A percentile compares a stretch with the other conserved stretches of the same genome.
These are phyloP conservation scores for Panagrolaimus sp. DNA, from an alignment of 1,140 invertebrate species.

Conservation along the genomic window DNA sequence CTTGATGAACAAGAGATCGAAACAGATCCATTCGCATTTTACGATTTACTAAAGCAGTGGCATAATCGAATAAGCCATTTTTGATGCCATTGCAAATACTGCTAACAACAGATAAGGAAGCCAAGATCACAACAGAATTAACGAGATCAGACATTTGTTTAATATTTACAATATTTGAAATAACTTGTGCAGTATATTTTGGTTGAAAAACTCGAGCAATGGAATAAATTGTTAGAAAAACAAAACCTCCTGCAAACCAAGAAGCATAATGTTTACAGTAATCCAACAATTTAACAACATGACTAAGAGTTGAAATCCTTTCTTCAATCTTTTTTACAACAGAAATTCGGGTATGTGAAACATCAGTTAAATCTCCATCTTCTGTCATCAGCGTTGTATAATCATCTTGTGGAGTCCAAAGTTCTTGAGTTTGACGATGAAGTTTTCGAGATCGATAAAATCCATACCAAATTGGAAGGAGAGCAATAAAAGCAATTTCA, in stretches of 20 bases:
- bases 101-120: constrained; percentile 19
- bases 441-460: background rate
- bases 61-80: constrained; percentile 46
- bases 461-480: constrained; percentile 14
- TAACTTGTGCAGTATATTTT: constrained; percentile 36
- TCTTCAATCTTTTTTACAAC: background rate
- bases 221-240: constrained; percentile 43
- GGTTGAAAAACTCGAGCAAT: constrained; percentile 47
- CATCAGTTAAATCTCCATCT: background rate
- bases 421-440: background rate
- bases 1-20: constrained; percentile 40
- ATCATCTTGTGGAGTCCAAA: background rate
- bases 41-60: constrained; percentile 37
- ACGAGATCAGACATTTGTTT: constrained; percentile 20
- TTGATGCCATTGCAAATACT: constrained; percentile 42
- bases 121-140: constrained; percentile 19
- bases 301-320: constrained; percentile 11
- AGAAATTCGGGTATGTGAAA: background rate
- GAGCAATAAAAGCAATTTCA: constrained; percentile 12
- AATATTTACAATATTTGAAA: constrained; percentile 34
- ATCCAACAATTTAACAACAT: constrained; percentile 13
- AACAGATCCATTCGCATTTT: constrained; percentile 42
- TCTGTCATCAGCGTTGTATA: background rate
- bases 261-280: constrained; percentile 22
- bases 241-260: constrained; percentile 41